Conservation (phyloP, 2,888 invertebrate species). For the Phortica okadai region DNA sequence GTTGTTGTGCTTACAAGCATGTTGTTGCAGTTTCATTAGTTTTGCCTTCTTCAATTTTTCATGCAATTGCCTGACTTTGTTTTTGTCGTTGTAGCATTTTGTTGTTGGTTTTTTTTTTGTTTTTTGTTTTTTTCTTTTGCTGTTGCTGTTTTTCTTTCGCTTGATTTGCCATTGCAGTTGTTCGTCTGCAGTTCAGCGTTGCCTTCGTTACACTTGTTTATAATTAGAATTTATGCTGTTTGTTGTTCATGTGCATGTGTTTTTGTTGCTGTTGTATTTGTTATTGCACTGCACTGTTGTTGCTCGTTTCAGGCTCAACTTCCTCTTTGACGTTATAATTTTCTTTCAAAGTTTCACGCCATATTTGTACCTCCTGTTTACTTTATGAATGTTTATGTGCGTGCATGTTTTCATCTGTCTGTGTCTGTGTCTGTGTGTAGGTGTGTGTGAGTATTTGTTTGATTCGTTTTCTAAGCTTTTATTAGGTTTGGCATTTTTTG, state of each 20-base stretch:
- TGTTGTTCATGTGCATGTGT: not conserved
- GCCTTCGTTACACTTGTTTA: conserved; percentile 29
- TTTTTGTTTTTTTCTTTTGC: not conserved
- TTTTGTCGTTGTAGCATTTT: not conserved
- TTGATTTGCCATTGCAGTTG: conserved; percentile 13
- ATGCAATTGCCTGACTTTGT: conserved; percentile 20
- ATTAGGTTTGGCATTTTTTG: conserved; percentile 50
- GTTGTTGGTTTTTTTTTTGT: not conserved
- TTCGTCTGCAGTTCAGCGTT: conserved; percentile 7
- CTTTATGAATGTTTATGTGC: conserved; percentile 21
- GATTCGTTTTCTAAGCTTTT: conserved; percentile 38
- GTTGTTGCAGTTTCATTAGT: conserved; percentile 22
- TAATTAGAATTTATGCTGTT: conserved; percentile 37
- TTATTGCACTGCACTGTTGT: conserved; percentile 1
- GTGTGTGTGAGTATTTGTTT: conserved; percentile 35
- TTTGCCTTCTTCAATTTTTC: conserved; percentile 21
- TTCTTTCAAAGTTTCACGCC: conserved; percentile 28
- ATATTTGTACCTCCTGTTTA: conserved; percentile 34
- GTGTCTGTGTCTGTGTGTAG: conserved; percentile 10
- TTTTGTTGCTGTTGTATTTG: not conserved
- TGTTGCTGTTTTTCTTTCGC: not conserved
- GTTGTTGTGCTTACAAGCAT: conserved; percentile 2
- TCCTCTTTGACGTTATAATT: conserved; percentile 33
- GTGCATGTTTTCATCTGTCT: not conserved
- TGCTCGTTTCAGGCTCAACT: conserved; percentile 13